These are phyloP conservation scores for Enteromius trimaculatus DNA, from an alignment of 2,797 vertebrate genomes.

Conservation along the genomic window DNA sequence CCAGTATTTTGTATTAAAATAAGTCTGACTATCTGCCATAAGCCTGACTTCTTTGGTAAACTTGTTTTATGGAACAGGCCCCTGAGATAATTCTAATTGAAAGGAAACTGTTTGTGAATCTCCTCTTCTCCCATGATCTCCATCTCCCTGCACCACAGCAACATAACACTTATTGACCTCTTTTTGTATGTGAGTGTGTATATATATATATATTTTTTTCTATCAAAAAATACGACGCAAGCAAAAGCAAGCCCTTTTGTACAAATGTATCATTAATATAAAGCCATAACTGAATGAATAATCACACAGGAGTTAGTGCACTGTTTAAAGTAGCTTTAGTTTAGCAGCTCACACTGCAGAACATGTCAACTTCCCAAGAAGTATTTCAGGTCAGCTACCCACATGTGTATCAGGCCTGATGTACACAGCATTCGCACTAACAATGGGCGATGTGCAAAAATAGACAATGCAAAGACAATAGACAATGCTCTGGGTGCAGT, in stretches of 20 bases:
- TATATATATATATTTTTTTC: background rate
- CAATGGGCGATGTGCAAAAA: constrained; percentile 40
- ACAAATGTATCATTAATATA: background rate
- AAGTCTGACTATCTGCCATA: too few relatives aligned
- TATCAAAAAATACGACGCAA: background rate
- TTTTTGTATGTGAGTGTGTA: too few relatives aligned
- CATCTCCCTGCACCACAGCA: too few relatives aligned
- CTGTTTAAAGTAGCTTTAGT: background rate
- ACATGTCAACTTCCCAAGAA: background rate
- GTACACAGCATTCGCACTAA: constrained; percentile 37
- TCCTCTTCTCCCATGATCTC: too few relatives aligned
- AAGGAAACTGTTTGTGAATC: too few relatives aligned
- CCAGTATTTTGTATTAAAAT: too few relatives aligned
- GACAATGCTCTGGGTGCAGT: constrained; percentile 14
- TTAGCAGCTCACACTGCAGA: background rate
- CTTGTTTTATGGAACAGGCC: too few relatives aligned
- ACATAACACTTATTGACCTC: too few relatives aligned
- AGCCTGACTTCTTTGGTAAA: too few relatives aligned
- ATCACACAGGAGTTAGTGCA: background rate
- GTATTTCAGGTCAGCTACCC: constrained; percentile 13
- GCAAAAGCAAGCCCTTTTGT: background rate
- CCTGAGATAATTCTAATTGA: too few relatives aligned
- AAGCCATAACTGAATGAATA: background rate
- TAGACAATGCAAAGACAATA: constrained; percentile 32
- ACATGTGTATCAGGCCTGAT: constrained; percentile 20